Base-by-base conservation (phyloP, 2,888 invertebrate species). In the Trichogramma dendrolimi region DNA sequence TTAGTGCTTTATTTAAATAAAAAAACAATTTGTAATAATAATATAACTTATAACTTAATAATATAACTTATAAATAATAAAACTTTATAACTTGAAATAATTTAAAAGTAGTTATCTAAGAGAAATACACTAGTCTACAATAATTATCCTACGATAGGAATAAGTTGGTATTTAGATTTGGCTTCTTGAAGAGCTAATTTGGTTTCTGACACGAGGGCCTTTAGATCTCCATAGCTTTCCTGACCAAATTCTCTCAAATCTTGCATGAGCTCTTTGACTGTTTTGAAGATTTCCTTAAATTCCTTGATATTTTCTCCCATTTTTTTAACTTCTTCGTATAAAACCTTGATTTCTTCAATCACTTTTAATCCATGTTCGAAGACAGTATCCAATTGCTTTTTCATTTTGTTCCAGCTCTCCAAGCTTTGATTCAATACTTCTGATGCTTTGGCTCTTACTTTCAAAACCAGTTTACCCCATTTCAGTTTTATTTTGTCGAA, bases 141-240 rank as follows among this genome's bases (percentile, higher is more conserved):
- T 27, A 27, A 27, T 27, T 27, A 27, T 27, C 27, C 27, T 27
- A 27, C 51, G 60, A 41, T 46, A 51, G 62, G 63, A 58, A 43
- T 67, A 72, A 72, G 73, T 73, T 73, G 72, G 27, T 27, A 27
- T 27, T 27, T 27, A 27, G 27, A 27, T 27, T 58, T 50, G 27
- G 8, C 27, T 38, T 42, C 50, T 3, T 43, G 6, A 8, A 27
- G 8, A 4, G 43, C 48, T 4, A 8, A 8, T n/a, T 57, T 57
- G 2, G 51, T 4, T 10, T 58, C 58, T 4, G 10, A n/a, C 4
- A 58, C 8, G 4, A 51, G 6, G 4, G 38, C 40, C 7, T 53
- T 59, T 27, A 59, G 7, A 2, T 60, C 60, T 1, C 10, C 38
- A 39, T 53, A 53, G 5, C 11, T 40, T 8, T 55, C 60, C 4